A percentile compares a stretch with the other conserved stretches of the same genome.
Evolutionary conservation across 2,888 invertebrate species (phyloP).

Genomic region (Drosophila longiperda): DNA sequence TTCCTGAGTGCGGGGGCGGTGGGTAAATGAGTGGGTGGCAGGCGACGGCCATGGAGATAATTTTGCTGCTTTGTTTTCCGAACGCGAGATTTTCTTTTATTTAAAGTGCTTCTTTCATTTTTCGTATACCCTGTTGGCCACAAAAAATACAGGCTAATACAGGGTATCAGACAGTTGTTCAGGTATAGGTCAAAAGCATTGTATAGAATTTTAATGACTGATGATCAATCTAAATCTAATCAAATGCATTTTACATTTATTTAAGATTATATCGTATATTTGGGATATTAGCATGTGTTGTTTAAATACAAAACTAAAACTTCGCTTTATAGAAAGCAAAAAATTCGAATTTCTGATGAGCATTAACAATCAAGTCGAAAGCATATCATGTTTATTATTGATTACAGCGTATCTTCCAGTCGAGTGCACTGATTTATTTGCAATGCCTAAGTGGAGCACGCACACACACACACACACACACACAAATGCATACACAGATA

Average conservation of each 20-base stretch:
- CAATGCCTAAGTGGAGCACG: constrained; percentile 64
- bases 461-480: constrained; percentile 20
- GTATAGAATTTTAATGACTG: too few species aligned
- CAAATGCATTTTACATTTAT: background rate
- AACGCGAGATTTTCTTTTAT: constrained; percentile 54
- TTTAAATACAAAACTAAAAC: background rate
- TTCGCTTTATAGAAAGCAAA: background rate
- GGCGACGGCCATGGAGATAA: constrained; percentile 50
- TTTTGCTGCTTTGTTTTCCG: constrained; percentile 66
- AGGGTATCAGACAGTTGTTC: background rate
- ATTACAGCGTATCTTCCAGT: constrained; percentile 18
- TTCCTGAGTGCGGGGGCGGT: constrained; percentile 10
- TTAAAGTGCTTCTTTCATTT: constrained; percentile 18
- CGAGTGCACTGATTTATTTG: background rate
- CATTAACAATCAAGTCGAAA: background rate
- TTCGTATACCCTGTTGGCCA: constrained; percentile 12
- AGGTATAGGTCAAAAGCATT: background rate
- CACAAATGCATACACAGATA: constrained; percentile 9
- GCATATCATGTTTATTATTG: background rate
- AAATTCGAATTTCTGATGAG: background rate
- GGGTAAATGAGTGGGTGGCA: constrained; percentile 1
- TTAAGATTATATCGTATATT: background rate
- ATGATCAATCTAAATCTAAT: background rate
- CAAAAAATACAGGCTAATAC: background rate
- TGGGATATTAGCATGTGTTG: constrained; percentile 13